Evolutionary conservation across 2,888 invertebrate species (phyloP), one percentile per base, ranked within the genome.

Genomic region (Cephus rjabovi): DNA sequence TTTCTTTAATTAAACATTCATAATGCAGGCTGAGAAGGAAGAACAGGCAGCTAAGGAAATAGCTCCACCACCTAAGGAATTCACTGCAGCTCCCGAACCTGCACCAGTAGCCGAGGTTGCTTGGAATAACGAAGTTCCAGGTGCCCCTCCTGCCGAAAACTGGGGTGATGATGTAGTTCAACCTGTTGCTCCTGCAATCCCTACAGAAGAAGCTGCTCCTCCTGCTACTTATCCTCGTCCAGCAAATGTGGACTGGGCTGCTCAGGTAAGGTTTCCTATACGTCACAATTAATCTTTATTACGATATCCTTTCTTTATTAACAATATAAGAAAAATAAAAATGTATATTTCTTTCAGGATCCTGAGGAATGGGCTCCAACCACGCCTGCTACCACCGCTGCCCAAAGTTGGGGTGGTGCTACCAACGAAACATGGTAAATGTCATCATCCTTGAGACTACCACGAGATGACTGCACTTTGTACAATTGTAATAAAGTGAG

Each of bases 1-100:
- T 81, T 77, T 77, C 75, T 78, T 77, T 83, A n/a, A 75, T 69
- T 11, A 12, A 74, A 35, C 35, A 30, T 30, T 56, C 1, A 68
- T 23, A 74, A 74, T 84, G 3, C 81, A 94, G 93, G 97, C 97
- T 85, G 98, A 98, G 91, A 98, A 98, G 93, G 98, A 98, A 88
- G 98, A 98, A 91, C 97, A 97, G 88, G 96, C 96, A 73, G 96
- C 96, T 75, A 97, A 97, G 92, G 97, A 97, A 92, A 93, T 95
- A 85, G 94, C 94, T 33, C 93, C 93, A 23, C 91, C 91, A 15
- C 91, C 92, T 69, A 94, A 93, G 81, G 93, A 93, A 78, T 91
- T 91, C 40, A 89, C 89, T n/a, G 86, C 90, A 11, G 90, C 91
- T 37, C 91, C 89, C 34, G 88, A 89, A 2, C 79, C 86, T 34